These are phyloP conservation scores for Diplodus sargus DNA, from an alignment of 2,797 vertebrate species.

Conservation along the genomic window DNA sequence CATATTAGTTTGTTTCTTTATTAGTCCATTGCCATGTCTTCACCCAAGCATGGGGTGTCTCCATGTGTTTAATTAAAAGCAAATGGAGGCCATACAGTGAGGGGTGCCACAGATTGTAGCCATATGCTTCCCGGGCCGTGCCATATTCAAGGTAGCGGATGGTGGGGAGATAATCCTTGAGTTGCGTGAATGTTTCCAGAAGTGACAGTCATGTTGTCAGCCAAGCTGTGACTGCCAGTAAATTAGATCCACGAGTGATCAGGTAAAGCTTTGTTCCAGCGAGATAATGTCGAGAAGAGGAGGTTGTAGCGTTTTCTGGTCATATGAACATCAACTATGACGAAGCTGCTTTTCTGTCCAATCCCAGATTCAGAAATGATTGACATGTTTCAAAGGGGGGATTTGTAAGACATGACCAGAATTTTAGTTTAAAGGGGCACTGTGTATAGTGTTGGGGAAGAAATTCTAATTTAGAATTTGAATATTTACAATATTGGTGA, in stretches of 20 bases:
- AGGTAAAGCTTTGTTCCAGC: not conserved
- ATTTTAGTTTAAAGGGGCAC: no score
- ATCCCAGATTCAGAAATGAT: not conserved
- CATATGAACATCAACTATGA: not conserved
- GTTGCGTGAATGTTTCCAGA: constrained; percentile 50
- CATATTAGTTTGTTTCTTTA: constrained; percentile 49
- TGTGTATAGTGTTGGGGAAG: no score
- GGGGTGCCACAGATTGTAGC: constrained; percentile 74
- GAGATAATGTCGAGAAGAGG: not conserved
- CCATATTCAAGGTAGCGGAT: constrained; percentile 57
- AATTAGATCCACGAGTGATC: constrained; percentile 39
- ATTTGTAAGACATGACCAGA: no score
- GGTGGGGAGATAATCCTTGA: constrained; percentile 62
- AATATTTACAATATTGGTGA: no score
- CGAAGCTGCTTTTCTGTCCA: constrained; percentile 3
- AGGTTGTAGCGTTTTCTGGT: constrained; percentile 26
- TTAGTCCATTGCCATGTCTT: constrained; percentile 37
- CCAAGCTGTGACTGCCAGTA: constrained; percentile 24
- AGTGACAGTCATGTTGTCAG: constrained; percentile 46
- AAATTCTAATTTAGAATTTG: no score
- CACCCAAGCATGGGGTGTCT: constrained; percentile 36
- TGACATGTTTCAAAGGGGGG: not conserved
- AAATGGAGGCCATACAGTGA: constrained; percentile 59
- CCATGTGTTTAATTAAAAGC: constrained; percentile 77
- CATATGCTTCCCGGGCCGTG: constrained; percentile 69